phyloP scores from a whole-genome alignment of 1,140 invertebrate species.

The Temnothorax nylanderi region DNA sequence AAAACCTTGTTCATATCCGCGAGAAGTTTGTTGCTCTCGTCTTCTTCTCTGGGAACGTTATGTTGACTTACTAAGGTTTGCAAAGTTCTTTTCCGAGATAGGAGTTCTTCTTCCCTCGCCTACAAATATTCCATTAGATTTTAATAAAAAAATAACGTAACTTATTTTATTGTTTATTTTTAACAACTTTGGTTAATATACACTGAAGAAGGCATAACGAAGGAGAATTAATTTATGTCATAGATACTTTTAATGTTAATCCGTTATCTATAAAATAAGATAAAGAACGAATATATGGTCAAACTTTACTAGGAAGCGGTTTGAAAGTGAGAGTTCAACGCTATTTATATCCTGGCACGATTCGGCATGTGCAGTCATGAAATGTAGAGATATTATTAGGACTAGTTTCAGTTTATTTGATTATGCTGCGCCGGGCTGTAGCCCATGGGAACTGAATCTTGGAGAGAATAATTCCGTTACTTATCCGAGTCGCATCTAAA shows the following conservation, averaged over 20 bases:
- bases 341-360: conserved; percentile 79
- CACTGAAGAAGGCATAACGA: background rate
- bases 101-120: conserved; percentile 90
- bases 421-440: conserved; percentile 47
- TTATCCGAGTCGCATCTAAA: conserved; percentile 46
- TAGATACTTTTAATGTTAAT: conserved; percentile 21
- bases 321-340: conserved; percentile 72
- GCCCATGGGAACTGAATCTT: conserved; percentile 27
- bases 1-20: conserved; percentile 86
- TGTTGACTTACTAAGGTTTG: conserved; percentile 86
- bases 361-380: conserved; percentile 70
- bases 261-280: background rate
- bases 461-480: conserved; percentile 36
- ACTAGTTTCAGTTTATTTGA: conserved; percentile 68
- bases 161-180: background rate
- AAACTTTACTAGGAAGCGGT: conserved; percentile 48
- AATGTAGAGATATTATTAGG: conserved; percentile 76
- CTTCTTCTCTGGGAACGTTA: conserved; percentile 80
- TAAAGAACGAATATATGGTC: background rate
- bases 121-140: conserved; percentile 76
- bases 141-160: background rate
- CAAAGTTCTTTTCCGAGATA: conserved; percentile 86
- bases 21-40: conserved; percentile 83
- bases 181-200: background rate
- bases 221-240: background rate